phyloP scores from a whole-genome alignment of 2,888 invertebrate genomes.

The Eurytoma adleriae region DNA sequence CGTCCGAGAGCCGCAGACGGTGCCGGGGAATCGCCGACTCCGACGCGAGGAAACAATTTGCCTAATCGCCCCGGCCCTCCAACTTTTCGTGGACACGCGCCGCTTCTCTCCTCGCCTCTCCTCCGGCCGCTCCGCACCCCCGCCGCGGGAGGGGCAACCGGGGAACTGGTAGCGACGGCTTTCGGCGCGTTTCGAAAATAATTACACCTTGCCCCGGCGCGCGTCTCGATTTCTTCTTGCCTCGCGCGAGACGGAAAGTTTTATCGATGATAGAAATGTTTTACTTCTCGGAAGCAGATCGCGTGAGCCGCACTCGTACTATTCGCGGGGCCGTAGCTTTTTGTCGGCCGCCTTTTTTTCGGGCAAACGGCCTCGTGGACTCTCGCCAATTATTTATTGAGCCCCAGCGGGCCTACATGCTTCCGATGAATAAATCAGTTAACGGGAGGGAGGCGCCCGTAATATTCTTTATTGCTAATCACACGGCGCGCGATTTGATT shows the following conservation, averaged over 20 bases:
- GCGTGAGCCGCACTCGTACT: conserved; percentile 45
- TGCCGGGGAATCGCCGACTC: not conserved
- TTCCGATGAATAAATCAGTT: conserved; percentile 33
- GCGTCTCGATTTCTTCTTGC: conserved; percentile 23
- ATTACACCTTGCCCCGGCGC: conserved; percentile 32
- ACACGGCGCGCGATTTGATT: not conserved
- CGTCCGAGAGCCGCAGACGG: not conserved
- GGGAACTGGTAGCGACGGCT: not conserved
- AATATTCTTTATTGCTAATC: not conserved
- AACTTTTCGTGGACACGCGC: conserved; percentile 49
- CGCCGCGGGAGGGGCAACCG: not conserved
- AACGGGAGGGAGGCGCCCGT: not conserved
- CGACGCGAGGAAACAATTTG: conserved; percentile 58
- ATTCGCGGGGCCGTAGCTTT: not conserved
- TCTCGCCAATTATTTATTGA: conserved; percentile 47
- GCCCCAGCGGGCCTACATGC: not conserved
- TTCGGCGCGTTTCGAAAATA: conserved; percentile 30
- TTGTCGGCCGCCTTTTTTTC: conserved; percentile 20
- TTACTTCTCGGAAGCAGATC: conserved; percentile 52
- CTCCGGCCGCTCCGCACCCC: not conserved
- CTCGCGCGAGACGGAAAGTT: conserved; percentile 46
- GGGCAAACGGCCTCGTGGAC: not conserved
- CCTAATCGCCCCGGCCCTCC: conserved; percentile 50
- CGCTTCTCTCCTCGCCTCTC: not conserved
- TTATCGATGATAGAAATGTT: conserved; percentile 55